Base-by-base conservation (phyloP, 2,888 invertebrate genomes). In the Oscheius onirici region DNA sequence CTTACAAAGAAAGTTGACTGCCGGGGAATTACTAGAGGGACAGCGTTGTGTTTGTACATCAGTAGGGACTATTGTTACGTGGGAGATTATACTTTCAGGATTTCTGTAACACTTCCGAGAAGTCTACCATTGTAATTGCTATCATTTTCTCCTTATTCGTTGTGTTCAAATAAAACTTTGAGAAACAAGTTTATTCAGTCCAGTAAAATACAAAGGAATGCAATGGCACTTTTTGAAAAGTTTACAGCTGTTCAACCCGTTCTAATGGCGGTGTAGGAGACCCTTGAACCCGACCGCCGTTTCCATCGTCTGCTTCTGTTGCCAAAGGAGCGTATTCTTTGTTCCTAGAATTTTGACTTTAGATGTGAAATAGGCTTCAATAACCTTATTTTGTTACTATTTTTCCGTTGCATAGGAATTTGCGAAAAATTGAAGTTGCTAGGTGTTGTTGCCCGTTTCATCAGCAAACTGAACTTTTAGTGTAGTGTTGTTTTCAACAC, bases 271-370 rank as follows among this genome's bases (percentile, higher is more conserved):
- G 61, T 17, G 49, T 61, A 20, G 61, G 61, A 51, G 49, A 61
- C n/a, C 49, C 61, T 52, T 51, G 51, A n/a, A 52, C 52, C 34
- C 10, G 49, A 46, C 11, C 67, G 60, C 34, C 72, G 65, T 43
- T 74, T 28, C 43, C 46, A 8, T 63, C 63, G 26, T 63, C 63
- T 26, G 49, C 63, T 46, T 63, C 63, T 49, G 78, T 78, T 52
- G 77, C 77, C 20, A 77, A 51, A n/a, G 75, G 75, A 28, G 77
- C 67, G 40, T 77, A 77, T 46, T 72, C 73, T 49, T 72, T 72
- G 44, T 73, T 73, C 54, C 73, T 76, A 54, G 54, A 75, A 13
- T 8, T 28, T 22, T 13, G 13, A 44, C 22, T n/a, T 17, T 1
- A 11, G 5, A 20, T 41, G 28, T 2, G 6, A 24, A 10, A n/a